Base-by-base conservation (phyloP, 2,797 vertebrate genomes). In the Oreonectes daqikongensis region DNA sequence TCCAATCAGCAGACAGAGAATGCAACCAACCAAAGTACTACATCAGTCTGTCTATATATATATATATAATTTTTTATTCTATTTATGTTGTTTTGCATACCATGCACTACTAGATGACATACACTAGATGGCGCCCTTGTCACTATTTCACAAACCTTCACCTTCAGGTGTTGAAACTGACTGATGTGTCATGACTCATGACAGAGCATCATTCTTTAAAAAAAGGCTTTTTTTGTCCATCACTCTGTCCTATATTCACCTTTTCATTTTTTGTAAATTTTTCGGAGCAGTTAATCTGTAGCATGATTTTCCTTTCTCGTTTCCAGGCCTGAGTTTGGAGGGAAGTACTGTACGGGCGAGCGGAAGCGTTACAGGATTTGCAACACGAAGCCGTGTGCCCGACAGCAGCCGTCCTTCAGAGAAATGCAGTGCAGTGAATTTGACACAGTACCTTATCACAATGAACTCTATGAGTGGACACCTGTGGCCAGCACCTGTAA, bases 381-480 rank as follows among this genome's bases (percentile, higher is more conserved):
- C 81, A 98, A 96, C 75, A 92, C 94, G 0, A 94, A 91, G 52
- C 89, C 89, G 0, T 99, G 97, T 38, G 87, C 1, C 64, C 90
- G 82, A 2, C 86, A 89, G 0, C 82, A 66, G 1, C 96, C 95
- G 0, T 93, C 93, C 0, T 99, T 99, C 72, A 93, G 97, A 42
- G 96, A 99, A 87, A 97, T 99, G 96, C 96, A 97, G 61, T 99
- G 97, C 90, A 97, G 94, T 42, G 97, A 99, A 86, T 99, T 99
- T 80, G 93, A 99, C 88, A 98, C 96, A 0, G 96, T 99, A 66
- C 92, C 94, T 1, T 97, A 98, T 89, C 94, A 95, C 86, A 98
- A 97, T 0, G 91, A 96, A 61, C 92, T 99, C 75, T 96, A 98
- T 87, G 88, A 90, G 83, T 99, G 97, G 97, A 92, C 94, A 82